A percentile compares a stretch with the other conserved stretches of the same genome.
Conservation (phyloP, 2,797 vertebrate species). For the Emys orbicularis region DNA sequence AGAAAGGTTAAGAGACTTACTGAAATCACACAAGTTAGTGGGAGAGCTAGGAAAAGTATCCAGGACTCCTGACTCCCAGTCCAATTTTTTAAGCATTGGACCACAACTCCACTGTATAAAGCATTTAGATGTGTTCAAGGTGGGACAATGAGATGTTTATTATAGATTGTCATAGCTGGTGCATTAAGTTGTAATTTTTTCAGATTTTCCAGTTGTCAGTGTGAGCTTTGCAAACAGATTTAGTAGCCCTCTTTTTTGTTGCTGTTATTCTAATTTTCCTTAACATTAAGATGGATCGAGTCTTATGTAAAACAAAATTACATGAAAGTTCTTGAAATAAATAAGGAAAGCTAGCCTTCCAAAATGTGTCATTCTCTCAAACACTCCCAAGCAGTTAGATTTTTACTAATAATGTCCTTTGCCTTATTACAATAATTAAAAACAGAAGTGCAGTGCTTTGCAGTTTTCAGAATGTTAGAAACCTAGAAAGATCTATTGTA, state of each 20-base stretch:
- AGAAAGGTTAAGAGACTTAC: background rate
- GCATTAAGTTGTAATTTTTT: background rate
- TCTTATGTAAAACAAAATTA: background rate
- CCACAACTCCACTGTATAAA: background rate
- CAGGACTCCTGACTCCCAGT: fast-evolving
- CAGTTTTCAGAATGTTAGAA: background rate
- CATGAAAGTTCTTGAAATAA: background rate
- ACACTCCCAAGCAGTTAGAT: background rate
- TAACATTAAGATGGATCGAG: background rate
- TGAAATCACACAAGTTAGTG: background rate
- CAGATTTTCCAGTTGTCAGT: background rate
- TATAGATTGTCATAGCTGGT: background rate
- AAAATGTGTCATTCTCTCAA: background rate
- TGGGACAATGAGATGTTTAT: background rate
- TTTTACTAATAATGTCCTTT: background rate
- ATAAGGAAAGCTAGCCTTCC: background rate
- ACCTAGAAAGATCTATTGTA: background rate
- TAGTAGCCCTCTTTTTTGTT: background rate
- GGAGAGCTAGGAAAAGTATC: background rate
- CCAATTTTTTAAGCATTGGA: background rate
- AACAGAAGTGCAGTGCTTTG: background rate
- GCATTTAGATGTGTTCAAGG: background rate
- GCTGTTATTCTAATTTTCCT: background rate
- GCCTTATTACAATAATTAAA: background rate
- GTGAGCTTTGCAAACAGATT: background rate